Conservation (phyloP, 2,113 vertebrate species). For the Sebastes fasciatus region DNA sequence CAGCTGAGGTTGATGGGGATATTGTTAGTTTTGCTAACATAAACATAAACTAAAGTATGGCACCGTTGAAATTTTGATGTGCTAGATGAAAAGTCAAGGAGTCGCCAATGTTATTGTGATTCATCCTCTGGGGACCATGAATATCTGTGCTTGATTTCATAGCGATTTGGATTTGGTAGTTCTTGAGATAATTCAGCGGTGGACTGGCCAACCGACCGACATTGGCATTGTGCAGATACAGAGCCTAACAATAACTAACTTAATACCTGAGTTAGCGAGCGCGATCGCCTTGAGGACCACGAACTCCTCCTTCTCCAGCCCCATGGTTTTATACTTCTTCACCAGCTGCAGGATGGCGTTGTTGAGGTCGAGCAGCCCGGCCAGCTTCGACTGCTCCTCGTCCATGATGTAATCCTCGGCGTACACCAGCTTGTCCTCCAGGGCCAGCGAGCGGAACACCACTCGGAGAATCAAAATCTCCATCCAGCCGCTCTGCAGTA, state of each 20-base stretch:
- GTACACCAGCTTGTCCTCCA: conserved; percentile 96
- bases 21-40: background rate
- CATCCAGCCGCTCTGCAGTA: conserved; percentile 99
- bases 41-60: background rate
- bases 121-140: background rate
- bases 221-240: no score
- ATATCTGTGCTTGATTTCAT: no score
- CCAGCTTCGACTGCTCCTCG: conserved; percentile 94
- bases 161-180: no score
- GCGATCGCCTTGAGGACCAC: conserved; percentile 98
- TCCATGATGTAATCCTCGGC: conserved; percentile 99
- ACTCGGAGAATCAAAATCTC: conserved; percentile 97
- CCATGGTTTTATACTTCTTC: conserved; percentile 96
- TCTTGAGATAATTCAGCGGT: no score
- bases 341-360: conserved; percentile 97
- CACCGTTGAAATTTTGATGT: background rate
- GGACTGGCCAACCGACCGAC: no score
- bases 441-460: conserved; percentile 93
- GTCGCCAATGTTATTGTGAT: background rate
- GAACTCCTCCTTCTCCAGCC: conserved; percentile 97
- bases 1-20: no score
- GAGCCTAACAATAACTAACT: no score
- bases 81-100: fast-evolving
- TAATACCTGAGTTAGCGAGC: conserved; percentile 95
- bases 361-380: conserved; percentile 96